phyloP scores from a whole-genome alignment of 2,113 vertebrate species.

The Chamaetylas fuelleborni region DNA sequence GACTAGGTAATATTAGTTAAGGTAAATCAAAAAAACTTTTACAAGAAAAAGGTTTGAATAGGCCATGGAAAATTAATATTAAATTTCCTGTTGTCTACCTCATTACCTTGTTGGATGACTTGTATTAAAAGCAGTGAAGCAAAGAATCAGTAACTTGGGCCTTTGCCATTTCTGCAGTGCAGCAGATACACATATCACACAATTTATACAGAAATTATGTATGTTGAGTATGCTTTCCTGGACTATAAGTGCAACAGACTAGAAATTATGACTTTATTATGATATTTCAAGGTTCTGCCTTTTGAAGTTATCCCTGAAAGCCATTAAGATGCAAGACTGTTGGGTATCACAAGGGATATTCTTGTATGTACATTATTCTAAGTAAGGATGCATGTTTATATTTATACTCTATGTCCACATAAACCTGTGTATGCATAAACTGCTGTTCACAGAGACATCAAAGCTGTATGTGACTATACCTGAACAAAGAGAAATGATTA shows the following conservation, averaged over 20 bases:
- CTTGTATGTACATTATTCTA: neutral
- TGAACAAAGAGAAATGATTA: neutral
- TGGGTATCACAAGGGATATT: neutral
- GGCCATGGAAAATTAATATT: slow-evolving; percentile 66
- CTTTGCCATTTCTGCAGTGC: slow-evolving; percentile 47
- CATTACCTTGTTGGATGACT: slow-evolving; percentile 71
- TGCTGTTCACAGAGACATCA: neutral
- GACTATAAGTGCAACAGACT: slow-evolving; percentile 50
- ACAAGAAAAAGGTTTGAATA: slow-evolving; percentile 26
- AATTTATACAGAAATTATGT: slow-evolving; percentile 60
- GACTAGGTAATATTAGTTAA: slow-evolving; percentile 31
- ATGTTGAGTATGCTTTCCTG: slow-evolving; percentile 21
- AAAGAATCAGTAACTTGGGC: slow-evolving; percentile 49
- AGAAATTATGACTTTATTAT: slow-evolving; percentile 73
- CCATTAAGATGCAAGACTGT: neutral
- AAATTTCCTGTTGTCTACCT: slow-evolving; percentile 57
- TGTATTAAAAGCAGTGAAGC: slow-evolving; percentile 69
- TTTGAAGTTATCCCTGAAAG: slow-evolving; percentile 52
- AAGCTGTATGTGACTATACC: neutral
- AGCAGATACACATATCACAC: slow-evolving; percentile 30
- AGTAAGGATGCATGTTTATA: neutral
- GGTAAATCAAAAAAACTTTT: slow-evolving; percentile 14
- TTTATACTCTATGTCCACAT: neutral
- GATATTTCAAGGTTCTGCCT: slow-evolving; percentile 32
- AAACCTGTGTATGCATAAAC: neutral